Percentiles rank a stretch among this genome's conserved stretches.
Evolutionary conservation across 2,888 invertebrate species (phyloP).

Genomic region (Taphrorychus bicolor): DNA sequence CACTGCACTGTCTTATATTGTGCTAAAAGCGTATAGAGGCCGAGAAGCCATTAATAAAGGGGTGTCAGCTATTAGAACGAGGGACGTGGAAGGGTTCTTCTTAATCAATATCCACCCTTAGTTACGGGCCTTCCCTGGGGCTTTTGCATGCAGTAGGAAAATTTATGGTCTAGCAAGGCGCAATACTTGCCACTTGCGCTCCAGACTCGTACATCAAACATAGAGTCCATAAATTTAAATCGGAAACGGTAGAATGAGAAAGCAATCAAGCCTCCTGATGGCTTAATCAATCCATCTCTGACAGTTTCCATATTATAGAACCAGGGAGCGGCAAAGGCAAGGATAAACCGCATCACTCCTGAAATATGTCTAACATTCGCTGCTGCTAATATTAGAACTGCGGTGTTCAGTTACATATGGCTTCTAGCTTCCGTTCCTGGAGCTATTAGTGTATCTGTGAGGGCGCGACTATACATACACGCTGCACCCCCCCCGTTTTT

Average conservation of each 20-base stretch:
- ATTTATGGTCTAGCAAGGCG: not conserved
- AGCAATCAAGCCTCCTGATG: not conserved
- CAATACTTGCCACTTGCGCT: not conserved
- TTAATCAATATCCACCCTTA: constrained; percentile 26
- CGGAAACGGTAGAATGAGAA: constrained; percentile 1
- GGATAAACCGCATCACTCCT: constrained; percentile 44
- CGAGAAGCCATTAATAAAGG: constrained; percentile 11
- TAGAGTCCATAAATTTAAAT: constrained; percentile 1
- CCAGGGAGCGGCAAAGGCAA: constrained; percentile 29
- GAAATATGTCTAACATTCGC: constrained; percentile 49
- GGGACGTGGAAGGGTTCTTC: constrained; percentile 22
- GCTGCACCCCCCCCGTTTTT: too few species aligned
- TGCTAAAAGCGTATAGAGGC: too few species aligned
- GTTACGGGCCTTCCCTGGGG: constrained; percentile 10
- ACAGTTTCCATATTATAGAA: constrained; percentile 4
- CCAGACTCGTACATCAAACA: constrained; percentile 1
- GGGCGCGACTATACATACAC: not conserved
- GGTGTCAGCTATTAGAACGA: constrained; percentile 20
- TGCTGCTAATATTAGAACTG: constrained; percentile 50
- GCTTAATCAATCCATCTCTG: constrained; percentile 25
- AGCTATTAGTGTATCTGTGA: constrained; percentile 8
- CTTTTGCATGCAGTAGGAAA: constrained; percentile 6
- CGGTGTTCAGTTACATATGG: constrained; percentile 49
- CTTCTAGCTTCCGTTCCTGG: constrained; percentile 47
- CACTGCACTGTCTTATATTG: not conserved